phyloP scores from a whole-genome alignment of 2,797 vertebrate species.

The Cercopithecus neglectus region DNA sequence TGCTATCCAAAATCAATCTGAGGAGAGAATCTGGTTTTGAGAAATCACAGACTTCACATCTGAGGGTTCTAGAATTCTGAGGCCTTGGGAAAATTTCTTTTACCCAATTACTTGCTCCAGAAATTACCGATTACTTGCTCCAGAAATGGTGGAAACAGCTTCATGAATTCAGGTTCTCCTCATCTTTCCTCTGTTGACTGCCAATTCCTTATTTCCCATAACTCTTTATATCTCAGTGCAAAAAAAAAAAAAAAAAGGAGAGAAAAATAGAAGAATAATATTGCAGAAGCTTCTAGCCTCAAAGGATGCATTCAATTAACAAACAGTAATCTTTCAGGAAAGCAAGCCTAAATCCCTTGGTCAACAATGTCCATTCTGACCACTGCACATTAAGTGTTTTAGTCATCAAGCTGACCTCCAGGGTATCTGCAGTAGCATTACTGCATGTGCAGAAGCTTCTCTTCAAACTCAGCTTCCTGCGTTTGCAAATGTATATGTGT shows the following conservation, averaged over 20 bases:
- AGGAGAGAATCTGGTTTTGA: background rate
- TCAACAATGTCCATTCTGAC: background rate
- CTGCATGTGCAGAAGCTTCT: background rate
- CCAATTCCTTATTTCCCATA: background rate
- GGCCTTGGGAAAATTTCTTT: background rate
- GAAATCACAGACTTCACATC: background rate
- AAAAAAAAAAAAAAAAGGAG: background rate
- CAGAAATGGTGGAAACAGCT: background rate
- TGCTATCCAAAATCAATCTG: background rate
- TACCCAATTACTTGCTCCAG: background rate
- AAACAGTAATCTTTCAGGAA: background rate
- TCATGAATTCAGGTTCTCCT: background rate
- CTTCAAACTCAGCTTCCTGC: conserved; percentile 47
- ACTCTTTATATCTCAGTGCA: background rate
- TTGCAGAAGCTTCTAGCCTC: background rate
- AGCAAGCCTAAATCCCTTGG: background rate
- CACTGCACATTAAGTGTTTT: background rate
- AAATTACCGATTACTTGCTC: background rate
- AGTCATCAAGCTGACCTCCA: background rate
- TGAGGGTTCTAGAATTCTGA: background rate
- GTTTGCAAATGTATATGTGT: background rate
- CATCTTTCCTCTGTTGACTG: background rate
- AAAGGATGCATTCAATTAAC: background rate
- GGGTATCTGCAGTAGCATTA: background rate
- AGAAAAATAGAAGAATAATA: background rate